phyloP scores from a whole-genome alignment of 2,113 vertebrate genomes.

The Leiothrix lutea region DNA sequence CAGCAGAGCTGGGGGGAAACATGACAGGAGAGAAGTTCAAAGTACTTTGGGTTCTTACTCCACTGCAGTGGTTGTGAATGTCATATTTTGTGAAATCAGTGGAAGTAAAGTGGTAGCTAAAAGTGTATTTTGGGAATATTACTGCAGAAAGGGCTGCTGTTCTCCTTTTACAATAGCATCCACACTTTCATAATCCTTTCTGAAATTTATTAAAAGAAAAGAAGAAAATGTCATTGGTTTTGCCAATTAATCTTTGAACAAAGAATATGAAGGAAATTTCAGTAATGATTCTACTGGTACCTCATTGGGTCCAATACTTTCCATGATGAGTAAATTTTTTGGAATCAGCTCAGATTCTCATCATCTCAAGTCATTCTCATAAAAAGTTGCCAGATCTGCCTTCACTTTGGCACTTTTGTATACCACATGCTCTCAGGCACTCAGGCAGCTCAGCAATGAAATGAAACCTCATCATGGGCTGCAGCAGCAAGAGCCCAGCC shows the following conservation, averaged over 20 bases:
- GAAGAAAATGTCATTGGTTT: background rate
- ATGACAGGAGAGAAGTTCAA: background rate
- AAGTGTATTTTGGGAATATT: background rate
- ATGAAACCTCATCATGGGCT: background rate
- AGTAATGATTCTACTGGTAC: background rate
- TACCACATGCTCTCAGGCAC: background rate
- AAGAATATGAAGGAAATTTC: background rate
- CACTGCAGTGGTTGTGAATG: background rate
- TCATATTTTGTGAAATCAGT: background rate
- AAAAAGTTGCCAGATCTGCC: background rate
- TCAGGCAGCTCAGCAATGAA: background rate
- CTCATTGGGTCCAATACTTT: background rate
- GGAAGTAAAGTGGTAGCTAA: background rate
- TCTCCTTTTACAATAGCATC: background rate
- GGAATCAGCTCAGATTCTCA: background rate
- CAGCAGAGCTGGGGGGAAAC: background rate
- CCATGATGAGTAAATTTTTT: background rate
- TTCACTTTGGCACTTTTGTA: background rate
- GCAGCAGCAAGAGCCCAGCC: background rate
- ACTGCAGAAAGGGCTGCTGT: background rate
- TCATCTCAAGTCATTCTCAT: background rate
- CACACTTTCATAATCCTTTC: background rate
- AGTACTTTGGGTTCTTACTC: background rate
- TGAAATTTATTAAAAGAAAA: background rate
- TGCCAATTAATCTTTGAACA: background rate